These are phyloP conservation scores for Gypaetus barbatus DNA, from an alignment of 2,797 vertebrate genomes.

Conservation along the genomic window DNA sequence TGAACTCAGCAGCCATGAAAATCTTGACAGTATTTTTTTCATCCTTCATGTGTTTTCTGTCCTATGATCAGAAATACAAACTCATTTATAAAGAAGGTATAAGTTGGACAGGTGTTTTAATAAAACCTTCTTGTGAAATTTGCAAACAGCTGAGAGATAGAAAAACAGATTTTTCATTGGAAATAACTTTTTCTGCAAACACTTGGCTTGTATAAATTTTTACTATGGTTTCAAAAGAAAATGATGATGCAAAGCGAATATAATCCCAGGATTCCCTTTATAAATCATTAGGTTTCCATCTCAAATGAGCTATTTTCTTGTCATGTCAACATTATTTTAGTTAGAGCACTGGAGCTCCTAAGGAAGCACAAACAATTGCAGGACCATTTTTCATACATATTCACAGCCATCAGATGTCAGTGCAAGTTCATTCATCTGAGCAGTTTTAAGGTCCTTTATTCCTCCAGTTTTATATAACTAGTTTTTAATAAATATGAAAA, in stretches of 20 bases:
- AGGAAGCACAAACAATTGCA: background rate
- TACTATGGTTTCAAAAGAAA: background rate
- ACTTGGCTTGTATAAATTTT: background rate
- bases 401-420: slow-evolving; percentile 46
- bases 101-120: background rate
- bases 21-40: background rate
- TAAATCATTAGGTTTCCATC: background rate
- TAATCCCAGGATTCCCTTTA: background rate
- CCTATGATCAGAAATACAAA: background rate
- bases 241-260: background rate
- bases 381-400: background rate
- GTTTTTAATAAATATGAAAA: background rate
- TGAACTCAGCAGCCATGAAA: background rate
- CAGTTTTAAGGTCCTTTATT: background rate
- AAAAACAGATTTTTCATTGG: background rate
- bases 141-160: background rate
- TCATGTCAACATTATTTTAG: background rate
- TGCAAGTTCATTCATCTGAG: background rate
- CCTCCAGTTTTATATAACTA: background rate
- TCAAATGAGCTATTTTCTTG: background rate
- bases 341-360: background rate
- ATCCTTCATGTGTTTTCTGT: background rate
- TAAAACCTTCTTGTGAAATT: background rate
- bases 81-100: background rate
- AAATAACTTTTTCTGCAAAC: background rate